These are phyloP conservation scores for Micoletzkya japonica DNA, from an alignment of 2,888 invertebrate genomes.

Conservation along the genomic window DNA sequence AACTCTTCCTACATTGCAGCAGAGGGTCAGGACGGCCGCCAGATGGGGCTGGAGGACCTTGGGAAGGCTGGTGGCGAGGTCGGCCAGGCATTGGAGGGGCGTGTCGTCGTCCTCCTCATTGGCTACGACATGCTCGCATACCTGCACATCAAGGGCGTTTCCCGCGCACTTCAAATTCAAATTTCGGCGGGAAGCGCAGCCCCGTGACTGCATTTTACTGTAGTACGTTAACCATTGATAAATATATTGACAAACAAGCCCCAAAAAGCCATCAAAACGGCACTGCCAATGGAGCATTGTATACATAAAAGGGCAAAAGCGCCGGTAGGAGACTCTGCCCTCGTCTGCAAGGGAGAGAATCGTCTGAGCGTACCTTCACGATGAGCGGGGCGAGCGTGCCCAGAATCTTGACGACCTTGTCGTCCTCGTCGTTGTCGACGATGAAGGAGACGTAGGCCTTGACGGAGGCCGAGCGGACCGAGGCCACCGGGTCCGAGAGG, in stretches of 20 bases:
- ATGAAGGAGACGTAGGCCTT: conserved; percentile 76
- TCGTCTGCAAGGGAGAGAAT: not conserved
- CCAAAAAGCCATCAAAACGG: not conserved
- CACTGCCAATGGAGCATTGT: no score
- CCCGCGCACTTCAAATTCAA: no score
- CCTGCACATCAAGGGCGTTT: conserved; percentile 66
- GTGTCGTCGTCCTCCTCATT: conserved; percentile 74
- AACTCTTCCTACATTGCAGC: conserved; percentile 2
- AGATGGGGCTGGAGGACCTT: conserved; percentile 70
- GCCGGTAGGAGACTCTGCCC: no score
- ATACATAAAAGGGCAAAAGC: no score
- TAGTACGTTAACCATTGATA: no score
- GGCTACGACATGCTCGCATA: conserved; percentile 80
- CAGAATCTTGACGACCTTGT: conserved; percentile 85
- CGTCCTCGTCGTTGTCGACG: conserved; percentile 88
- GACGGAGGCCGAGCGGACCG: conserved; percentile 69
- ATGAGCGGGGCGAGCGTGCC: conserved; percentile 77
- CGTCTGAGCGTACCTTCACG: conserved; percentile 53
- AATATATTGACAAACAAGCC: not conserved
- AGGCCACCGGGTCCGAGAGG: conserved; percentile 37
- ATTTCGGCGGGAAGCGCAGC: no score
- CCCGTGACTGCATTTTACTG: no score
- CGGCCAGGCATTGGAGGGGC: conserved; percentile 87
- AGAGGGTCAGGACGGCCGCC: conserved; percentile 11
- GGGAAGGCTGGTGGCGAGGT: conserved; percentile 88